phyloP scores from a whole-genome alignment of 2,113 vertebrate species.

The Platanista minor region DNA sequence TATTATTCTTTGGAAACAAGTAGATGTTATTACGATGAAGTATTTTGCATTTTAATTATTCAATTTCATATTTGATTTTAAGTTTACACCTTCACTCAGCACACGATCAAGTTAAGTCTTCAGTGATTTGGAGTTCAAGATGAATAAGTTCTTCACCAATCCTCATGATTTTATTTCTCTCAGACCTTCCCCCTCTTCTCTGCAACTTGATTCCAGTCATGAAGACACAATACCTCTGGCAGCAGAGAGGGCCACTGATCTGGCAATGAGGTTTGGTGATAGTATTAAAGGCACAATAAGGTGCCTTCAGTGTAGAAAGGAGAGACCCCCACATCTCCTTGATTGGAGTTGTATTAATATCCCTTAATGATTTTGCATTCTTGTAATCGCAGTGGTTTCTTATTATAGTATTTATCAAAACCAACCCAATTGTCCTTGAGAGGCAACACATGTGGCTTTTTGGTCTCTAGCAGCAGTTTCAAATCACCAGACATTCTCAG shows the following conservation, averaged over 20 bases:
- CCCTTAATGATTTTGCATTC: not conserved
- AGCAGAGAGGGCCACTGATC: not conserved
- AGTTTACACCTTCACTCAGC: not conserved
- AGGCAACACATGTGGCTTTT: not conserved
- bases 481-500: not conserved
- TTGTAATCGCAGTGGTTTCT: not conserved
- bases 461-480: not conserved
- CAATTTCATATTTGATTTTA: not conserved
- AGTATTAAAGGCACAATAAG: not conserved
- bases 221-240: not conserved
- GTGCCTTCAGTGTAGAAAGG: accelerated
- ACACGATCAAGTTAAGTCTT: not conserved
- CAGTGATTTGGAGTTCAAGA: not conserved
- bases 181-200: not conserved
- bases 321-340: not conserved
- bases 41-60: not conserved
- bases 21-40: not conserved
- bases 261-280: not conserved
- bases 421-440: not conserved
- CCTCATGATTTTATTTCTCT: not conserved
- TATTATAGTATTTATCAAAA: not conserved
- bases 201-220: not conserved
- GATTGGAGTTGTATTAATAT: not conserved
- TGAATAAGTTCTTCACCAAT: not conserved
- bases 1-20: no score